These are phyloP conservation scores for Amblyraja radiata DNA, from an alignment of 2,797 vertebrate species.

Conservation along the genomic window DNA sequence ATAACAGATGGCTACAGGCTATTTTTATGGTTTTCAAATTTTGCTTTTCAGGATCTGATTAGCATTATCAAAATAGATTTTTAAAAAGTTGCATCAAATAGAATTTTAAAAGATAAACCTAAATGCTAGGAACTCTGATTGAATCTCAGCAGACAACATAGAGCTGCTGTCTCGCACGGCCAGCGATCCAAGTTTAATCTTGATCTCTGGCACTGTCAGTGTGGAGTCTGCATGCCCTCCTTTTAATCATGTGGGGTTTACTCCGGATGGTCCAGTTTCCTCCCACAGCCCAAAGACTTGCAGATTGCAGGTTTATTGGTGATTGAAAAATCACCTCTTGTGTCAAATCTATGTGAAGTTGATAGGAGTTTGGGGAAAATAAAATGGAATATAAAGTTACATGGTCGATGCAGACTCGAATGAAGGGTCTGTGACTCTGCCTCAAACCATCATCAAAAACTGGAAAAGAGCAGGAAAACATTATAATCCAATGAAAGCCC, in stretches of 20 bases:
- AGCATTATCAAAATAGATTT: not conserved
- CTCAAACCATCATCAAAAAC: not conserved
- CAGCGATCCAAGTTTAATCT: too few relatives aligned
- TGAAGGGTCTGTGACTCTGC: not conserved
- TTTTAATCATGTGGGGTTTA: too few relatives aligned
- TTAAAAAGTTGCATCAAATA: not conserved
- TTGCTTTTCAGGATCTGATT: not conserved
- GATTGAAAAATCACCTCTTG: too few relatives aligned
- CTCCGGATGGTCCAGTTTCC: too few relatives aligned
- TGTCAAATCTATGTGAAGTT: too few relatives aligned
- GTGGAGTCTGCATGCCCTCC: too few relatives aligned
- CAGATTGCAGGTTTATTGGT: too few relatives aligned
- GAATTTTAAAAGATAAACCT: not conserved
- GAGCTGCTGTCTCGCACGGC: too few relatives aligned
- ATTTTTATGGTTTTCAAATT: not conserved
- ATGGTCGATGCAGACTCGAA: not conserved
- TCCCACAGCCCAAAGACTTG: too few relatives aligned
- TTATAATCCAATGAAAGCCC: not conserved
- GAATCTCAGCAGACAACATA: not conserved
- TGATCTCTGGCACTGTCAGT: too few relatives aligned
- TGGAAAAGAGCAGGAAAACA: not conserved
- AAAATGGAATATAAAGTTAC: not conserved
- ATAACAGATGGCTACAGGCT: not conserved
- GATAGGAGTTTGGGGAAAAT: too few relatives aligned
- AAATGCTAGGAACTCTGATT: not conserved